These are phyloP conservation scores for Enteromius mattozi DNA, from an alignment of 2,797 vertebrate species.

Conservation along the genomic window DNA sequence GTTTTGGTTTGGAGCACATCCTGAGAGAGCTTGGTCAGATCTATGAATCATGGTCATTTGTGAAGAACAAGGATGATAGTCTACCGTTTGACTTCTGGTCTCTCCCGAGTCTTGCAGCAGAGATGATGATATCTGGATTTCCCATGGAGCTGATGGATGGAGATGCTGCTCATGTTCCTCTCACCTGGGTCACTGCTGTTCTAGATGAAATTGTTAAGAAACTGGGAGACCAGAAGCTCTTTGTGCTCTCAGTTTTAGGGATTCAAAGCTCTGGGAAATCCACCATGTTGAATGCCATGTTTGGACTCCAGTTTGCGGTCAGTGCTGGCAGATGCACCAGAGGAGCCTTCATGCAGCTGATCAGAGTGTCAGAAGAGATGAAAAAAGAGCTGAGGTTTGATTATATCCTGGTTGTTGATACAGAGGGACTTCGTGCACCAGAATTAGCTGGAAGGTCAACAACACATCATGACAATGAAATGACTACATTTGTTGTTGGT, in stretches of 20 bases:
- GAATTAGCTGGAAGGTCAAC: slow-evolving; percentile 68
- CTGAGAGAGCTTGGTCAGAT: slow-evolving; percentile 2
- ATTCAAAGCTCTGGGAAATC: slow-evolving; percentile 68
- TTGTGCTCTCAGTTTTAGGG: neutral
- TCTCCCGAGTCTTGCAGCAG: neutral
- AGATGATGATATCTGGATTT: slow-evolving; percentile 7
- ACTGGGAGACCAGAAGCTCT: neutral
- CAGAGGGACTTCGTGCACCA: slow-evolving; percentile 76
- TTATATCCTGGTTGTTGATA: slow-evolving; percentile 74
- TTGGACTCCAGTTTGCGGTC: slow-evolving; percentile 79
- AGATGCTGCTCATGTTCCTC: slow-evolving; percentile 12
- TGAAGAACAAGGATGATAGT: neutral
- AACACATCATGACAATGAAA: slow-evolving; percentile 74
- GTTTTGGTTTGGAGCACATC: neutral
- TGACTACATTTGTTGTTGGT: slow-evolving; percentile 82
- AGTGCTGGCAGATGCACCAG: slow-evolving; percentile 77
- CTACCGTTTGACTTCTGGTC: neutral
- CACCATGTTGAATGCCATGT: slow-evolving; percentile 80
- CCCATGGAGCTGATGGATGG: slow-evolving; percentile 20
- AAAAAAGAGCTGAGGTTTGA: slow-evolving; percentile 52
- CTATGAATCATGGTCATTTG: neutral
- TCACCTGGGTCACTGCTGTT: neutral
- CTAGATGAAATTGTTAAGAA: neutral
- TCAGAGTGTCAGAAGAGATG: slow-evolving; percentile 70
- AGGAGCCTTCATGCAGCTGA: slow-evolving; percentile 82